Evolutionary conservation across 2,888 invertebrate species (phyloP), one percentile per base, ranked within the genome.

Genomic region (Ophioninae sp.): DNA sequence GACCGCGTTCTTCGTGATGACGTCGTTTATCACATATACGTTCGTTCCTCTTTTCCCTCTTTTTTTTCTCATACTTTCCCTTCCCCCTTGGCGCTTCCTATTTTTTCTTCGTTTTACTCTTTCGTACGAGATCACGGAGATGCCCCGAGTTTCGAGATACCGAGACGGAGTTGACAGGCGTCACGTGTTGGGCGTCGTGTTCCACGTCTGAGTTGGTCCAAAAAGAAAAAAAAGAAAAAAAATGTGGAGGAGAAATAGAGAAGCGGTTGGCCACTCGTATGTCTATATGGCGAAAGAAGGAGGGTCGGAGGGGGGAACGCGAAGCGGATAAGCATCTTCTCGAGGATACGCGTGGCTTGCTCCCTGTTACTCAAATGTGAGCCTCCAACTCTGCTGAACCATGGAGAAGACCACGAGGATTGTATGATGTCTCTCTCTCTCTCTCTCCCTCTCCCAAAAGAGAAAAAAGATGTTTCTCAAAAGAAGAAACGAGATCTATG

Each of bases 1-100:
- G 41, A 10, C 6, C 56, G 20, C n/a, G 10, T 61, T 67, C 51
- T 51, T 61, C 71, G 41, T 74, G 37, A 76, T 75, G 68, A 71
- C 72, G 80, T 87, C 87, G 85, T 87, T 86, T 82, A 87, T 87
- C 86, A 87, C 83, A 80, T 79, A 74, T 58, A 81, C 81, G 84
- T 80, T 85, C 85, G 75, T 63, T 71, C 51, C 51, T 37, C 39
- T 56, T 63, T 78, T 37, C 9, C 30, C 30, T 10, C 30, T 65
- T 58, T 44, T 44, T 65, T 30, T 37, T 67, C 56, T 17, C 51
- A 13, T 51, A 17, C 51, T 13, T 30, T 30, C 51, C 41, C 41
- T 9, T 6, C 1, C 23, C 61, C 17, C 64, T 64, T 3, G 30
- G 30, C 3, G 30, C 30, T 30, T 2, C 1, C 22, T 20, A 9